Evolutionary conservation across 2,113 vertebrate genomes (phyloP), one percentile per base, ranked within the genome.

Genomic region (Proteles cristata): DNA sequence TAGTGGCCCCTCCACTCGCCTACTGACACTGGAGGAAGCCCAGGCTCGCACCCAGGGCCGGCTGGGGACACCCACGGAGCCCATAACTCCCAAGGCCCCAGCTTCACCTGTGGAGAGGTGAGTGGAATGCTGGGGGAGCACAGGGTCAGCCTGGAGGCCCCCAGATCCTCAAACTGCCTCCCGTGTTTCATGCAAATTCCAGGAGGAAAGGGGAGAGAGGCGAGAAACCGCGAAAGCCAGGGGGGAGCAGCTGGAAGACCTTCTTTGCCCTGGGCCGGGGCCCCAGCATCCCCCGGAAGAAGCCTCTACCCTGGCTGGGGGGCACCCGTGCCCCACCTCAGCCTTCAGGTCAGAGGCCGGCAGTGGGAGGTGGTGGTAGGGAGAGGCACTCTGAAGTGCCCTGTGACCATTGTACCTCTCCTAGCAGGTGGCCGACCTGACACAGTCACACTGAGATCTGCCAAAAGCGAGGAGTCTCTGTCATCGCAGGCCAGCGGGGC

Each of bases 381-480:
- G 39, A 8, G 79, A 16, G 9, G 39, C 71, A 50, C 63, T 31
- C 14, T 1, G 19, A 7, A 31, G 19, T 11, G 61, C n/a, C 19
- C 65, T 35, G 1, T 23, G 73, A 90, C 69, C 65, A 31, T 39
- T 19, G 50, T 31, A 0, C 43, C 12, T 92, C 48, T 94, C 55
- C 35, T 23, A 2, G 9, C 90, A 98, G 99, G 99, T 28, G 97
- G 94, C 71, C 98, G 98, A 50, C 97, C 98, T 6, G 99, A 99
- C 96, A 98, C 98, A 0, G 98, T 99, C 80, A 99, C 99, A 0
- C 97, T 99, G 85, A 96, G 99, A 28, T 99, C 99, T 11, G 98
- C 99, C 39, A 99, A 99, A 97, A 99, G 99, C 5, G 99, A 99
- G 89, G 99, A 99, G 96, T 99, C 99, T 2, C 96, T 99, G 58